A percentile compares a stretch with the other conserved stretches of the same genome.
These are phyloP conservation scores for Anthrax anthrax DNA, from an alignment of 2,888 invertebrate genomes.

Conservation along the genomic window DNA sequence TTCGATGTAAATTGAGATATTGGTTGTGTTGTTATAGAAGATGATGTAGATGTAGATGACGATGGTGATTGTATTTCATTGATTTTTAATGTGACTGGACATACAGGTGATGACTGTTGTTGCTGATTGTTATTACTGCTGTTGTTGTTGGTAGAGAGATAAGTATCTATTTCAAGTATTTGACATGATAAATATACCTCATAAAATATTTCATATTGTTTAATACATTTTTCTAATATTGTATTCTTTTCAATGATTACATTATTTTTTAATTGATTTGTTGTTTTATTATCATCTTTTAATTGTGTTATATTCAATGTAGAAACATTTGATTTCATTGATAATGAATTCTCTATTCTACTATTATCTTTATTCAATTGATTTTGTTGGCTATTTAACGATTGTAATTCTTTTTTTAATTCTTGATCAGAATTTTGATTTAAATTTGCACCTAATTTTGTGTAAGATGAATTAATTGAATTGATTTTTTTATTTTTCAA, in stretches of 20 bases:
- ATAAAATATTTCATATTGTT: constrained; percentile 42
- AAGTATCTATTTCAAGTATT: constrained; percentile 14
- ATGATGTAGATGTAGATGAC: background rate
- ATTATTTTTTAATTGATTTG: no score
- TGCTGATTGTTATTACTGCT: background rate
- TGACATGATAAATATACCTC: constrained; percentile 24
- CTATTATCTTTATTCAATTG: no score
- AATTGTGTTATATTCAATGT: background rate
- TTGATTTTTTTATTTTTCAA: constrained; percentile 29
- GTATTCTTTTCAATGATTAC: constrained; percentile 27
- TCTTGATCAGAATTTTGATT: background rate
- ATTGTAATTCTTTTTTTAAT: background rate
- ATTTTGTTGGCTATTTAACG: no score
- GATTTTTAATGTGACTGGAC: constrained; percentile 20
- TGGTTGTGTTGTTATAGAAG: background rate
- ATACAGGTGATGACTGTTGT: constrained; percentile 2
- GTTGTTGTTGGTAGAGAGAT: constrained; percentile 15
- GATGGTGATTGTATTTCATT: background rate
- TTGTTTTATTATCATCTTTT: background rate
- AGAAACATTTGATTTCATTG: background rate
- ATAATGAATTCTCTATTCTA: no score
- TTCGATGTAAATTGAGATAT: constrained; percentile 6
- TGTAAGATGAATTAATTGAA: constrained; percentile 14
- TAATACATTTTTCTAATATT: constrained; percentile 42
- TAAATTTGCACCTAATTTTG: background rate